Base-by-base conservation (phyloP, 1,140 invertebrate species). In the Lethrus apterus region DNA sequence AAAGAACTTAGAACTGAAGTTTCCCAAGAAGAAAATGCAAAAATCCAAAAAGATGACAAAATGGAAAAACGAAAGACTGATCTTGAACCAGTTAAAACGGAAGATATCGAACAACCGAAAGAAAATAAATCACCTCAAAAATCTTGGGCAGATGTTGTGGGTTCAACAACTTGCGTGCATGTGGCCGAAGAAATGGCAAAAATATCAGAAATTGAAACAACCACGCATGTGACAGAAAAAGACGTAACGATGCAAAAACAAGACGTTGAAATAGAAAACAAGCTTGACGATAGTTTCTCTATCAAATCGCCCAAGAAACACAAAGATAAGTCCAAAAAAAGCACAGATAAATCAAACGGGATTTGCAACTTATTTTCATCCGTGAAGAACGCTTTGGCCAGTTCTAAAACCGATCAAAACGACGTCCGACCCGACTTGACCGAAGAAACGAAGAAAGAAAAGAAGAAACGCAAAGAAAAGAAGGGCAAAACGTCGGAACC, bases 351-450 rank as follows among this genome's bases (percentile, higher is more conserved):
- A 40, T 32, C 18, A 29, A 44, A 42, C 5, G 32, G 55, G 24
- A 34, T 62, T 31, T 48, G 36, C 31, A 44, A 50, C 21, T 46
- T 62, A 11, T 48, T 64, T 30, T 58, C 62, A 8, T 52, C 57
- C 18, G 60, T 64, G 7, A 65, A 60, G 38, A 55, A 46, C 36
- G 56, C 48, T 10, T 50, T 63, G 44, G 43, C 52, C 29, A 43
- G 41, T 1, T 54, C 54, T 14, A 60, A 60, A 42, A 44, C 47
- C 11, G 30, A 32, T 23, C 13, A 20, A 2, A 31, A 46, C 23
- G 44, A 43, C 14, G 18, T 34, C 3, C 10, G 20, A 21, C 35
- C 19, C 9, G 26, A 14, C 15, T 23, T 24, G 9, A 10, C 29
- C 17, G 45, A 40, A 13, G 13, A 32, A 20, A 10, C 30, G n/a